phyloP scores from a whole-genome alignment of 1,140 invertebrate species.

The Danaus plexippus region DNA sequence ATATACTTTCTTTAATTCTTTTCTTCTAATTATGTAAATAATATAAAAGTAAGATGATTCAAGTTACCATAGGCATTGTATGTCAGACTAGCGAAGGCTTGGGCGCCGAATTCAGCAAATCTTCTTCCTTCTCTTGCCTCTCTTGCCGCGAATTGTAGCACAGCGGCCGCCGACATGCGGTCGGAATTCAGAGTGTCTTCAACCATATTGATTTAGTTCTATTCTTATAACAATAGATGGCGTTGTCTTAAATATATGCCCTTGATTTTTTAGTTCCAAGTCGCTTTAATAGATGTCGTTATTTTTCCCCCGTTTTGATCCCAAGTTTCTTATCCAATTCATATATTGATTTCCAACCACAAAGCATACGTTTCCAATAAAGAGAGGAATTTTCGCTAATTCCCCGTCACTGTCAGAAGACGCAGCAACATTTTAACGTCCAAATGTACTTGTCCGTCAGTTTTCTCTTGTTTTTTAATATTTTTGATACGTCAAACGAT shows the following conservation, averaged over 20 bases:
- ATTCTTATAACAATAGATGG: slow-evolving; percentile 19
- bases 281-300: slow-evolving; percentile 2
- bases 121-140: slow-evolving; percentile 56
- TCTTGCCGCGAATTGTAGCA: slow-evolving; percentile 54
- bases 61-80: slow-evolving; percentile 57
- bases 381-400: no score
- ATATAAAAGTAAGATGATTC: no score
- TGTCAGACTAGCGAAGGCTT: slow-evolving; percentile 55
- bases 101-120: slow-evolving; percentile 55
- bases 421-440: slow-evolving; percentile 42
- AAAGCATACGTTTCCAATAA: no score
- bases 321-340: neutral
- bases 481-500: slow-evolving; percentile 13
- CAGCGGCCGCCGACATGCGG: slow-evolving; percentile 53
- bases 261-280: neutral
- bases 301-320: neutral
- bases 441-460: slow-evolving; percentile 34
- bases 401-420: slow-evolving; percentile 42
- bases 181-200: slow-evolving; percentile 46
- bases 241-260: slow-evolving; percentile 9
- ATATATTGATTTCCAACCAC: neutral
- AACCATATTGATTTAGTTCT: slow-evolving; percentile 34
- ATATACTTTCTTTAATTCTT: no score
- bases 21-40: no score
- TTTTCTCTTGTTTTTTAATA: slow-evolving; percentile 16